Conservation (phyloP, 1,140 invertebrate species). For the Drosophila navojoa region DNA sequence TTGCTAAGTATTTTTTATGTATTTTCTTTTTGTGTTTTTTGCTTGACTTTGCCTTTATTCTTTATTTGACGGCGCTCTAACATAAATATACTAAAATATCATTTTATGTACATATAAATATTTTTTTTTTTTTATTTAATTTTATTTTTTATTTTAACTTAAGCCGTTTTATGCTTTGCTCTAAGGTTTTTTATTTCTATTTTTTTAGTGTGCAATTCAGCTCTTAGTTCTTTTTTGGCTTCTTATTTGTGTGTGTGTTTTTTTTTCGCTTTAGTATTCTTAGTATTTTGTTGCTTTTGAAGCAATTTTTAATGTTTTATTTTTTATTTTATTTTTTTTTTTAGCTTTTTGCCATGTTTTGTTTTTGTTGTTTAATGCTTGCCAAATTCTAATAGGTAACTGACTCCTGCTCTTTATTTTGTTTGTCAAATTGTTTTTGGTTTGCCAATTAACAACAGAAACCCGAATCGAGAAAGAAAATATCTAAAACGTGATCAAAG, state of each 20-base stretch:
- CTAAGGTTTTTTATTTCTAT: conserved; percentile 34
- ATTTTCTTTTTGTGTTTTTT: conserved; percentile 19
- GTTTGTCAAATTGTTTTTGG: conserved; percentile 70
- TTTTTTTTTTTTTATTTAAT: conserved; percentile 45
- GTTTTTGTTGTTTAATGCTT: conserved; percentile 55
- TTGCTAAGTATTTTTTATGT: conserved; percentile 69
- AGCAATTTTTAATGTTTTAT: conserved; percentile 57
- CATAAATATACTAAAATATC: conserved; percentile 79
- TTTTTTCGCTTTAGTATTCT: conserved; percentile 26
- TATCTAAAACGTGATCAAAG: conserved; percentile 24
- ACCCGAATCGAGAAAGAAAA: conserved; percentile 39
- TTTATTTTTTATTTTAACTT: conserved; percentile 22
- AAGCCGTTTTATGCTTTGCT: conserved; percentile 56
- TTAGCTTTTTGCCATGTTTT: conserved; percentile 23
- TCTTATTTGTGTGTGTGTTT: conserved; percentile 17
- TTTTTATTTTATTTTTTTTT: conserved; percentile 34
- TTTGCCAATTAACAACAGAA: conserved; percentile 76
- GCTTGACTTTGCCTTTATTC: conserved; percentile 37
- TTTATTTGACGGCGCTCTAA: conserved; percentile 66
- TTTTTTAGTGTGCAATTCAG: conserved; percentile 55
- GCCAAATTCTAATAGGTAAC: conserved; percentile 83
- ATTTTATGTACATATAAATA: conserved; percentile 64
- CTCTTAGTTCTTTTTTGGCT: conserved; percentile 31
- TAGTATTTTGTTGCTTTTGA: conserved; percentile 75
- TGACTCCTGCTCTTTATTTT: conserved; percentile 80